Evolutionary conservation across 2,888 invertebrate genomes (phyloP).

Genomic region (Oxyteleia sp.): DNA sequence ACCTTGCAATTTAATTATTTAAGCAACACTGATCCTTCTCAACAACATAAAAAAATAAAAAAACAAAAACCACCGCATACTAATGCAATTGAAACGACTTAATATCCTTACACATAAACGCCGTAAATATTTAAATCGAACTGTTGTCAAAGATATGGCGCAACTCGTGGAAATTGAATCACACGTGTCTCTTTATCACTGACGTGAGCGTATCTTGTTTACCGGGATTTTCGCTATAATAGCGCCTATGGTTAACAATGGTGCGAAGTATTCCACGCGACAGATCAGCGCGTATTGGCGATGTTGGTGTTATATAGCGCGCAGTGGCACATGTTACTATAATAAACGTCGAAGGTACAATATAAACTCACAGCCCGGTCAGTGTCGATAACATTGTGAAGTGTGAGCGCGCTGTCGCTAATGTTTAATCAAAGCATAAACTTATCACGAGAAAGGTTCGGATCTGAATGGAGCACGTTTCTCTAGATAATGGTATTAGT

Average conservation of each 20-base stretch:
- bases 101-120: too few species aligned
- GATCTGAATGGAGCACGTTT: background rate
- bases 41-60: too few species aligned
- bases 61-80: too few species aligned
- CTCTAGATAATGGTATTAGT: background rate
- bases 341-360: conserved; percentile 1
- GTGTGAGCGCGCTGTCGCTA: background rate
- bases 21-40: too few species aligned
- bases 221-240: conserved; percentile 19
- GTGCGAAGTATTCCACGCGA: background rate
- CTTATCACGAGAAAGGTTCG: conserved; percentile 3
- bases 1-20: too few species aligned
- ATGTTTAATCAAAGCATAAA: conserved; percentile 19
- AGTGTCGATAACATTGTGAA: conserved; percentile 4
- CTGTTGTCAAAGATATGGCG: background rate
- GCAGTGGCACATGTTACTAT: background rate
- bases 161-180: background rate
- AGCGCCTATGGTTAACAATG: background rate
- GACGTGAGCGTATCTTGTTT: background rate
- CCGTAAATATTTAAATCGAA: background rate
- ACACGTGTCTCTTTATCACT: conserved; percentile 2
- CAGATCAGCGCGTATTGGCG: background rate
- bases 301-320: background rate
- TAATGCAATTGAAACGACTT: too few species aligned
- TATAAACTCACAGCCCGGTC: conserved; percentile 19